Evolutionary conservation across 2,888 invertebrate species (phyloP), one percentile per base, ranked within the genome.

Genomic region (Diadegma fenestrale): DNA sequence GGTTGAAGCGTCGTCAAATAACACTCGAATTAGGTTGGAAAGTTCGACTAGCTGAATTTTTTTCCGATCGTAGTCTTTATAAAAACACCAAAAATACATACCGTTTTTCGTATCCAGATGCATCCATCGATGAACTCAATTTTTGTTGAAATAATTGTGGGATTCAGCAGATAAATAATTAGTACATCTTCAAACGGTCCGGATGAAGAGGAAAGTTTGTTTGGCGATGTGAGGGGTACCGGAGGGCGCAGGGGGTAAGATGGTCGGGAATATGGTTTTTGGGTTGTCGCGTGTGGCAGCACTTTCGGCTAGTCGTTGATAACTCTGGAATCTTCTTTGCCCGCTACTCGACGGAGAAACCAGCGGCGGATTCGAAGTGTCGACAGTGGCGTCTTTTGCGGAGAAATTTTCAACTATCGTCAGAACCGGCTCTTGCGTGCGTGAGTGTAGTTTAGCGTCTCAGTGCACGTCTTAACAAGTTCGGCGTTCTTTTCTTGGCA

Each of bases 1-100:
- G 69, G 8, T 19, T 17, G 41, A 72, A 72, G 72, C 72, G 58
- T 72, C 72, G 22, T 22, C 22, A 17, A 43, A 22, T 26, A 72
- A 54, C 41, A 26, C 8, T 19, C 14, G 5, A 41, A 10, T 72
- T 58, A 72, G 72, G 72, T 72, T 72, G 58, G 58, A 41, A 72
- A 41, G 10, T 58, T 54, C 43, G 26, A 68, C 68, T 58, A 17
- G 22, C 8, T 8, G 17, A 37, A 41, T n/a, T 22, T 26, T 22
- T 3, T 51, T 54, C 6, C 17, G 41, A 58, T 41, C 17, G 17
- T 1, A 41, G 17, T 22, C 22, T 58, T 58, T 26, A 26, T 58
- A 6, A 26, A 26, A 58, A 58, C 58, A 26, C 26, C 14, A 14
- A 58, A 26, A 14, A 26, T 58, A 58, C 26, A 26, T 58, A 58